These are phyloP conservation scores for Orientallactaga sibirica DNA, from an alignment of 2,797 vertebrate species.

Conservation along the genomic window DNA sequence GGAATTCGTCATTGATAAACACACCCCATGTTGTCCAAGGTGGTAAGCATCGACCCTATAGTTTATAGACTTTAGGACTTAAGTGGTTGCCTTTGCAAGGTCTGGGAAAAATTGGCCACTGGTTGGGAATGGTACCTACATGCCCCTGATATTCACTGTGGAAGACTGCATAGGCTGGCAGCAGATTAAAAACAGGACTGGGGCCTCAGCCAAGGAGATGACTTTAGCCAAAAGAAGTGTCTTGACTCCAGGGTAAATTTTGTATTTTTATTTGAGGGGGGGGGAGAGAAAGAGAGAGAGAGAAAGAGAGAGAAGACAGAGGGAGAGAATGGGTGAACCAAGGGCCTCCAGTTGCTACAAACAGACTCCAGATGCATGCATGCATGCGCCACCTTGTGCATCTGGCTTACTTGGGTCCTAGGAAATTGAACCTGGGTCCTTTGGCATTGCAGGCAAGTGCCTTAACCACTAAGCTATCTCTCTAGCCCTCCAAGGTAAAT, in stretches of 20 bases:
- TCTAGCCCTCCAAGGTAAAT: background rate
- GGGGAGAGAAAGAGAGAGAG: no score
- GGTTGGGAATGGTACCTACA: background rate
- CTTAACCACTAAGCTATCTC: no score
- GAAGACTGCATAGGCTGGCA: background rate
- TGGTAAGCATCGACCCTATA: background rate
- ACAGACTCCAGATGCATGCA: no score
- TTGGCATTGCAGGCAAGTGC: no score
- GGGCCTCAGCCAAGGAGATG: background rate
- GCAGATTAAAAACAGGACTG: background rate
- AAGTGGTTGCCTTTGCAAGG: background rate
- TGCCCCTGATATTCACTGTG: background rate
- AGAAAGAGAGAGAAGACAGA: no score
- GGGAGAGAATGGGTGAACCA: no score
- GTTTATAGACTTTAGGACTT: background rate
- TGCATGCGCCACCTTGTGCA: no score
- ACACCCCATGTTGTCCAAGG: background rate
- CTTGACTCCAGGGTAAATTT: background rate
- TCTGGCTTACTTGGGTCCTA: no score
- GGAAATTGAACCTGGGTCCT: no score
- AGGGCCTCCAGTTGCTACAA: no score
- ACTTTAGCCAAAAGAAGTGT: background rate
- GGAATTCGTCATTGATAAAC: background rate
- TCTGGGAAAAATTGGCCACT: background rate
- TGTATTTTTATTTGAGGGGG: no score